These are phyloP conservation scores for Conomelus anceps DNA, from an alignment of 2,888 invertebrate genomes.

Conservation along the genomic window DNA sequence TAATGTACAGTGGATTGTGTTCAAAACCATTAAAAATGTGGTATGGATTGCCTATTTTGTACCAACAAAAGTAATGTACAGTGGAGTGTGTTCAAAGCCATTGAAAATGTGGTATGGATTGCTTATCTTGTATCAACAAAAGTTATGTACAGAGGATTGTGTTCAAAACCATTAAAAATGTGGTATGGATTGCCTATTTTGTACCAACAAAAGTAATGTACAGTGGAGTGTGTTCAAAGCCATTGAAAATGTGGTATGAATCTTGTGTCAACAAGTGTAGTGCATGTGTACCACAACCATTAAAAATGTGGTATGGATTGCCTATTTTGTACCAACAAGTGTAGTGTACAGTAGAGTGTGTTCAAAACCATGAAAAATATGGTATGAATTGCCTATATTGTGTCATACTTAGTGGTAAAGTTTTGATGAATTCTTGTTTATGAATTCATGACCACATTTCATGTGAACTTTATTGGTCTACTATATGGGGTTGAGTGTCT, in stretches of 20 bases:
- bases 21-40: no score
- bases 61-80: neutral
- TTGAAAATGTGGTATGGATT: no score
- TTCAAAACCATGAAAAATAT: neutral
- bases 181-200: neutral
- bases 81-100: neutral
- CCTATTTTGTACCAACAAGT: neutral
- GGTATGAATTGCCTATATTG: neutral
- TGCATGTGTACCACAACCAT: no score
- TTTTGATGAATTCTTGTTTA: neutral
- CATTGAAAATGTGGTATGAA: no score
- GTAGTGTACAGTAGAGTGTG: neutral
- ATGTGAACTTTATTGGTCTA: no score
- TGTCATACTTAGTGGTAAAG: neutral
- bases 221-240: neutral
- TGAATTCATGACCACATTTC: neutral
- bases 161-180: no score
- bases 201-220: neutral
- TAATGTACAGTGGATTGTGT: no score
- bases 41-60: neutral
- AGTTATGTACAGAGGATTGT: no score
- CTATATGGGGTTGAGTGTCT: no score
- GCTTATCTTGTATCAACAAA: no score
- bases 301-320: neutral
- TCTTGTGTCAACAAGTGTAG: no score